Evolutionary conservation across 1,140 invertebrate genomes (phyloP), one percentile per base, ranked within the genome.

Genomic region (Sesamia nonagrioides): DNA sequence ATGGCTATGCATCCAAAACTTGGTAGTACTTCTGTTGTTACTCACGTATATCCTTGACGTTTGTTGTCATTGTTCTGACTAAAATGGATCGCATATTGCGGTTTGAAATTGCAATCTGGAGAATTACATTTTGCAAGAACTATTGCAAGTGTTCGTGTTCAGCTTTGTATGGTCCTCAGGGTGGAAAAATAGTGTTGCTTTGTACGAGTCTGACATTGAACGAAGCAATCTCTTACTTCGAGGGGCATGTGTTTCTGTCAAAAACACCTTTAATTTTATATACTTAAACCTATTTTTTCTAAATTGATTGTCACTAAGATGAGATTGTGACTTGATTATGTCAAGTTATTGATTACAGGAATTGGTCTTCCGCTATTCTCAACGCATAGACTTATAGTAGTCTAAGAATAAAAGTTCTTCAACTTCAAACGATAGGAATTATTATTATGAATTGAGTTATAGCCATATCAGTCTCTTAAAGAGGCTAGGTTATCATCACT

Each of bases 11-110:
- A 82, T 79, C 72, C 73, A 73, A 79, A 79, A 54, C 54, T 63
- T 61, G 50, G 17, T 68, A 61, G 63, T 54, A 73, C 50, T 7
- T 61, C 21, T 17, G 42, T 63, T 61, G 63, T 79, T 63, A 75
- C 69, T 79, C 63, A 78, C 54, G 76, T 78, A 72, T 75, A 72
- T 75, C 82, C 81, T 78, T 83, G 81, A 80, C 78, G 78, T 68
- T 60, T 79, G 56, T 77, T 79, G 77, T 82, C 81, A 79, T 82
- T 78, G 76, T 81, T 77, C 48, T 9, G 69, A 73, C 80, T 78
- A 78, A 74, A 78, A 81, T 81, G 75, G 75, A 21, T 37, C 61
- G 50, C 17, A 6, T 35, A 17, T 58, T 69, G 73, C 52, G 66
- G 61, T 76, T 68, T 27, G 48, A 50, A 73, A 77, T 77, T 61